Evolutionary conservation across 2,797 vertebrate genomes (phyloP).

Genomic region (Harpagifer antarcticus): DNA sequence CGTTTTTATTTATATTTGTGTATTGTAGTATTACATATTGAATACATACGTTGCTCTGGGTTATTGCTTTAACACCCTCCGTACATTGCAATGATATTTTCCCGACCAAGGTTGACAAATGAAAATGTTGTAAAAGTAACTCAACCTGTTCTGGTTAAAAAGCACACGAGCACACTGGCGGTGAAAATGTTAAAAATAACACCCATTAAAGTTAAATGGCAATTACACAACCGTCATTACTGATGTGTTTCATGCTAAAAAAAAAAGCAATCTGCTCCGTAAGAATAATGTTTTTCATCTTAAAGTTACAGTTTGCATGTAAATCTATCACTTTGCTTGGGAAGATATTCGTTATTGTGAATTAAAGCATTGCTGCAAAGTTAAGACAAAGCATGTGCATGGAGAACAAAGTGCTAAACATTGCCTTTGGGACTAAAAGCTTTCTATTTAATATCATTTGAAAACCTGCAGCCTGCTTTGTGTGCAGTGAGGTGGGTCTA

Average conservation of each 20-base stretch:
- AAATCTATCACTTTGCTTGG: background rate
- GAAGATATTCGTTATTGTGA: background rate
- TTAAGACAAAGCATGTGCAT: background rate
- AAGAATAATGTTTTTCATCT: background rate
- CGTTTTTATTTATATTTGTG: accelerated
- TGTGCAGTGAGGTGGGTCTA: slow-evolving; percentile 3
- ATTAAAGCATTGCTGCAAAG: background rate
- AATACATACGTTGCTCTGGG: too few species aligned
- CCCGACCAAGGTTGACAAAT: slow-evolving; percentile 5
- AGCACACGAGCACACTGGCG: background rate
- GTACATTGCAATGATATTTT: background rate
- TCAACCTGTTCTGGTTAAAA: background rate
- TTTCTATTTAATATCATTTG: background rate
- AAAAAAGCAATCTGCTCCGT: background rate
- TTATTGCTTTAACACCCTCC: accelerated
- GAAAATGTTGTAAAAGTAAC: background rate
- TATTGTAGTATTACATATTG: accelerated
- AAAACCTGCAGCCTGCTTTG: background rate
- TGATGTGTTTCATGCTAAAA: background rate
- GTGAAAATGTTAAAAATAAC: background rate
- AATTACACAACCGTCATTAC: background rate
- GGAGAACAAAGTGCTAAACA: background rate
- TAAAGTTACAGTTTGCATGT: slow-evolving; percentile 5
- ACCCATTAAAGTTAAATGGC: background rate
- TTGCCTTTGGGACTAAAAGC: background rate